Evolutionary conservation across 2,797 vertebrate species (phyloP), one percentile per base, ranked within the genome.

Genomic region (Kryptolebias ocellatus): DNA sequence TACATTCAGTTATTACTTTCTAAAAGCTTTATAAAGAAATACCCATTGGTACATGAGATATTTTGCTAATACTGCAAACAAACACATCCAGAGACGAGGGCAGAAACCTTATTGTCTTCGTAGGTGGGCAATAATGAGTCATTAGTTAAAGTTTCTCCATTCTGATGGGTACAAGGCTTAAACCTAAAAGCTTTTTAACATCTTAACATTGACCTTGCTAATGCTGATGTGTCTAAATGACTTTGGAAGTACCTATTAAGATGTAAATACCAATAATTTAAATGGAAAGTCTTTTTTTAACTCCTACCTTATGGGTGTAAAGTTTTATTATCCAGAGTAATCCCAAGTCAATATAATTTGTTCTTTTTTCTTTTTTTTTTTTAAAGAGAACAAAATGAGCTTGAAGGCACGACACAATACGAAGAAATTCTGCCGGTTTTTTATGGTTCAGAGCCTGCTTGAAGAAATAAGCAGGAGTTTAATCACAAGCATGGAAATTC

Each of bases 391-490:
- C 37, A 42, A 56, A 70, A 34, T 37, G 9, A 59, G 57, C 39
- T 60, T 58, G 2, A 73, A 55, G 53, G 37, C 60, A 67, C 56
- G 46, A 20, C 53, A 50, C 20, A 64, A 75, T 64, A 52, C 63
- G 42, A 46, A 39, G 37, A 44, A 28, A 34, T 5, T 0, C 55
- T 29, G 10, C 34, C 5, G 62, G 80, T 74, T 67, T 76, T 64
- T 67, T 60, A 66, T 62, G 69, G 64, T 60, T 61, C n/a, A 66
- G 54, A 79, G 18, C 65, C 71, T 58, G 54, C 77, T 74, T 44
- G 64, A 85, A 85, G 73, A 79, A 82, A 79, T 53, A 59, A 82
- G 64, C 10, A 34, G 52, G 53, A 4, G 50, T 45, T 47, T 62
- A 60, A 65, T 74, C 65, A n/a, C 64, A 57, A 31, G 39, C 63